Base-by-base conservation (phyloP, 2,797 vertebrate genomes). In the Channallabes apus region DNA sequence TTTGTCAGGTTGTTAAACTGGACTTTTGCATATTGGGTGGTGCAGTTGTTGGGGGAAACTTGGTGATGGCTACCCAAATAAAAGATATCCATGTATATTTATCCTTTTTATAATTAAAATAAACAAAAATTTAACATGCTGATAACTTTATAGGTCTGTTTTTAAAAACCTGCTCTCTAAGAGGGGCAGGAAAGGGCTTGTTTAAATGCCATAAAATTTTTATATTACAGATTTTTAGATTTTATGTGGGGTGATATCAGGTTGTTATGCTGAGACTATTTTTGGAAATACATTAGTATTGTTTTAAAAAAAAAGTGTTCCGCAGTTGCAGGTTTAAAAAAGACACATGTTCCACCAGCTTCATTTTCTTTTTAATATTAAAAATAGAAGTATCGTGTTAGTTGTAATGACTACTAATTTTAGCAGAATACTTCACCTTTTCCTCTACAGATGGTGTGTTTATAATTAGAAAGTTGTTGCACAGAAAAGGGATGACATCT, bases 1-100 rank as follows among this genome's bases (percentile, higher is more conserved):
- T 77, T 59, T 68, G 4, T 68, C 18, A 32, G 7, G 62, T 65
- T 80, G 79, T 54, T 81, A 32, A 81, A 67, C 79, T 32, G 62
- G 62, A 81, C 20, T 81, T 81, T 9, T 54, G 8, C 5, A 0
- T 67, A 32, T 62, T 65, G 41, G 79, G 29, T 54, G n/a, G 61
- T 80, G 38, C 38, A 81, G 79, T 67, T 81, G 17, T 68, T 32
- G 24, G 27, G 27, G 46, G 62, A 54, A 56, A 24, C 1, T 22
- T 3, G 27, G 51, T 58, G 2, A 6, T 15, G n/a, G 56, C 5
- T 77, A 77, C 27, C 54, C 27, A 58, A 32, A 32, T 32, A 12
- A 17, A 54, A 9, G 1, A 51, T n/a, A 27, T 27, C 7, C 0
- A 54, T 46, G 0, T 38, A 14, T 18, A 6, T 5, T 35, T 51